A percentile compares a stretch with the other conserved stretches of the same genome.
Evolutionary conservation across 1,140 invertebrate genomes (phyloP).

Genomic region (Pachyrhynchus sulphureomaculatus): DNA sequence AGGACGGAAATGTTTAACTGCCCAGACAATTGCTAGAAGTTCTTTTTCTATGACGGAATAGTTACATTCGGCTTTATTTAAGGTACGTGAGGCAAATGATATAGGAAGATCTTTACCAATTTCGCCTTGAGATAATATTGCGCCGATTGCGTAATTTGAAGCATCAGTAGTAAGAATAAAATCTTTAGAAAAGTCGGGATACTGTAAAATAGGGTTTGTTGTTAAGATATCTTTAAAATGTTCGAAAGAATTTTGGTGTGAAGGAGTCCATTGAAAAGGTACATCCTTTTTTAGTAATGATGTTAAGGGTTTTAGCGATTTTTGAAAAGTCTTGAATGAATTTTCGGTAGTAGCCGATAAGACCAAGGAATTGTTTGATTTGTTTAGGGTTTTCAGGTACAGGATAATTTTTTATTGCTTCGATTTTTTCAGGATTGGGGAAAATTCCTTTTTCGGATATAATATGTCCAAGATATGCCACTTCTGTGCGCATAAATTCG

Average conservation of each 20-base stretch:
- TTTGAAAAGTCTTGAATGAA: constrained; percentile 40
- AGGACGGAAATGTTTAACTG: constrained; percentile 36
- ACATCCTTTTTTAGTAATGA: constrained; percentile 32
- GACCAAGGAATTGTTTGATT: constrained; percentile 51
- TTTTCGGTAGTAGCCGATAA: constrained; percentile 36
- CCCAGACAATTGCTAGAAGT: constrained; percentile 46
- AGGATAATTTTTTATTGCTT: constrained; percentile 47
- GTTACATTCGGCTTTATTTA: constrained; percentile 39
- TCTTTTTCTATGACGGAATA: constrained; percentile 40
- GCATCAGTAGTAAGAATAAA: constrained; percentile 51
- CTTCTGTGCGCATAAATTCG: constrained; percentile 20
- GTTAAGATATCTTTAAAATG: constrained; percentile 47
- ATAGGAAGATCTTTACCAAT: constrained; percentile 37
- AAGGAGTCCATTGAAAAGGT: constrained; percentile 16
- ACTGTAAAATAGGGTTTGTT: constrained; percentile 48
- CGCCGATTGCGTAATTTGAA: constrained; percentile 44
- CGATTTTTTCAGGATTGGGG: constrained; percentile 52
- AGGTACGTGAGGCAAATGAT: constrained; percentile 37
- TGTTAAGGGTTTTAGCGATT: constrained; percentile 43
- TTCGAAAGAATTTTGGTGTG: constrained; percentile 46
- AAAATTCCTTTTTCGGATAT: constrained; percentile 48
- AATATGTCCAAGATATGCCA: constrained; percentile 45
- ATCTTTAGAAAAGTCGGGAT: constrained; percentile 43
- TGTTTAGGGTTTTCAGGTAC: constrained; percentile 43
- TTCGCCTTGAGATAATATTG: constrained; percentile 39